Percentiles rank a stretch among this genome's conserved stretches.
phyloP scores from a whole-genome alignment of 1,140 invertebrate genomes.

The Pygmarrhopalites habei region DNA sequence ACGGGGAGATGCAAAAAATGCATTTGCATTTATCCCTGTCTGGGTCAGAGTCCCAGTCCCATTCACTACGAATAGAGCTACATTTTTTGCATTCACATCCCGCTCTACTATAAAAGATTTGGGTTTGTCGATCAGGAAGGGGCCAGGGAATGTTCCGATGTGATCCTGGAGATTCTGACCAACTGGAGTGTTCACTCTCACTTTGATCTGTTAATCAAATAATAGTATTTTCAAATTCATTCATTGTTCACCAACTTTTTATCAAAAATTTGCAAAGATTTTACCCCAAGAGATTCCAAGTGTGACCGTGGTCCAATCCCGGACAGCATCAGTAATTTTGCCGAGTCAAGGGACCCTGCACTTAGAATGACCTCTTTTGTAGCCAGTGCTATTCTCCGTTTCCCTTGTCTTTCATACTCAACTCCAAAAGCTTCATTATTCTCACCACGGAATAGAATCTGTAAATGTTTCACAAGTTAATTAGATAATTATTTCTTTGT shows the following conservation, averaged over 20 bases:
- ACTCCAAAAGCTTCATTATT: constrained; percentile 40
- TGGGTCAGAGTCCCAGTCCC: constrained; percentile 32
- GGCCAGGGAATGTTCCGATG: constrained; percentile 39
- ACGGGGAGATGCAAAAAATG: constrained; percentile 35
- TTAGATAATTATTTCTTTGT: too few species aligned
- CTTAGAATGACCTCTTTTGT: constrained; percentile 39
- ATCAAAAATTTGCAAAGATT: too few species aligned
- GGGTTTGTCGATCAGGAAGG: constrained; percentile 27
- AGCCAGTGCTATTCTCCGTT: constrained; percentile 27
- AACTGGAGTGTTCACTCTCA: constrained; percentile 30
- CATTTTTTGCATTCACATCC: constrained; percentile 19
- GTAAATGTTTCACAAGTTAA: not conserved
- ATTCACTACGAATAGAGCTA: constrained; percentile 26
- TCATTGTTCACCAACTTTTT: not conserved
- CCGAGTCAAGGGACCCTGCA: constrained; percentile 34
- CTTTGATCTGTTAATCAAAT: constrained; percentile 31
- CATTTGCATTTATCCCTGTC: constrained; percentile 36
- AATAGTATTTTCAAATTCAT: not conserved
- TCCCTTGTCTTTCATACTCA: constrained; percentile 35
- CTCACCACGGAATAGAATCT: constrained; percentile 34
- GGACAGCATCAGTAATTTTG: constrained; percentile 33
- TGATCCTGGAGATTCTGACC: constrained; percentile 39
- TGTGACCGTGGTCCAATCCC: constrained; percentile 31
- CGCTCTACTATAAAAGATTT: constrained; percentile 35
- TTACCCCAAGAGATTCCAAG: constrained; percentile 27